phyloP scores from a whole-genome alignment of 2,113 vertebrate species.

The Zeus faber region DNA sequence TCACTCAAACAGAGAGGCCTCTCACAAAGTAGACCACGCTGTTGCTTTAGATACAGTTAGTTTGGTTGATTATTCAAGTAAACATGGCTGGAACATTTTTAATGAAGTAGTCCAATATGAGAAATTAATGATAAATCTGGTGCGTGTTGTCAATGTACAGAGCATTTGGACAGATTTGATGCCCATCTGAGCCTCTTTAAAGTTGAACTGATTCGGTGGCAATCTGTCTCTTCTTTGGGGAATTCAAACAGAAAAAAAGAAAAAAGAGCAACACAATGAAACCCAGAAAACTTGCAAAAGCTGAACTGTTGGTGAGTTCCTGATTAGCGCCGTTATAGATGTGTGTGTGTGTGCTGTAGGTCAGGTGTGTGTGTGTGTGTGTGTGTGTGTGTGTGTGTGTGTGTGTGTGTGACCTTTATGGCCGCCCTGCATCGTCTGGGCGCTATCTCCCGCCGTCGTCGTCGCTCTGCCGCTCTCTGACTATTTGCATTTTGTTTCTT shows the following conservation, averaged over 20 bases:
- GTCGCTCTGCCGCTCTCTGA: not conserved
- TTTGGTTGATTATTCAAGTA: constrained; percentile 70
- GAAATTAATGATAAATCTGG: constrained; percentile 67
- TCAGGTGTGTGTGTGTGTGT: too few relatives aligned
- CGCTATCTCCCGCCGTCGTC: not conserved
- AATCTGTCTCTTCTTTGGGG: constrained; percentile 62
- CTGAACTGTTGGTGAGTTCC: not conserved
- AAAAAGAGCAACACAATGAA: not conserved
- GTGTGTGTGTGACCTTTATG: constrained; percentile 9
- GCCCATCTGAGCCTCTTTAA: constrained; percentile 67
- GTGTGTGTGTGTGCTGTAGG: not conserved
- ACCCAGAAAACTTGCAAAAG: not conserved
- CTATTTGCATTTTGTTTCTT: constrained; percentile 6
- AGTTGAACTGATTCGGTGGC: constrained; percentile 59
- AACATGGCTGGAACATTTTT: constrained; percentile 65
- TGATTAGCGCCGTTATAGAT: constrained; percentile 8
- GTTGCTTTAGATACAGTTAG: constrained; percentile 70
- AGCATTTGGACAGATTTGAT: constrained; percentile 68
- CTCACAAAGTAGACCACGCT: constrained; percentile 71
- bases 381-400: not conserved
- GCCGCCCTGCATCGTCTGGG: not conserved
- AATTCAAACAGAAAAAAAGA: constrained; percentile 18
- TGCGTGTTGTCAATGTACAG: constrained; percentile 64
- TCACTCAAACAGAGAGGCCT: constrained; percentile 73
- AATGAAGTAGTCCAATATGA: constrained; percentile 67